Conservation (phyloP, 1,140 invertebrate species). For the Drosophila tropicalis region DNA sequence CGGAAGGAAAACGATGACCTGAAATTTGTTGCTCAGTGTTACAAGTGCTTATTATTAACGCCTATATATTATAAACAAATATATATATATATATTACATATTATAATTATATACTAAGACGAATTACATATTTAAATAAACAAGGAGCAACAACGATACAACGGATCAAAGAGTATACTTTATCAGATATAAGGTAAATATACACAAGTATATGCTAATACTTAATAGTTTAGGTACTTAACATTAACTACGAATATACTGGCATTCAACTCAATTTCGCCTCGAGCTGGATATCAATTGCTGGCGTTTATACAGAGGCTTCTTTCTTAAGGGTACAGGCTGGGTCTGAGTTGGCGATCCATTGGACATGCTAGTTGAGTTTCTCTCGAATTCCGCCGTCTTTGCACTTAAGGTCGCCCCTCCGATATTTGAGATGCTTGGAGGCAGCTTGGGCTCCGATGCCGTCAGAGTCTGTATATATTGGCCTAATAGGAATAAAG, state of each 20-base stretch:
- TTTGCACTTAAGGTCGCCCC: conserved; percentile 87
- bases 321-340: conserved; percentile 33
- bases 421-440: conserved; percentile 87
- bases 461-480: background rate
- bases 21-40: conserved; percentile 20
- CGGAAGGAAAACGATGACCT: conserved; percentile 8
- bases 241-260: too few relatives aligned
- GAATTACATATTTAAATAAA: conserved; percentile 14
- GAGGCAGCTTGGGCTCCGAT: conserved; percentile 83
- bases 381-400: conserved; percentile 88
- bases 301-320: conserved; percentile 89
- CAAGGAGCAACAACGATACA: background rate
- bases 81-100: background rate
- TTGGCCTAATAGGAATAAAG: conserved; percentile 6
- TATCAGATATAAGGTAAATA: background rate
- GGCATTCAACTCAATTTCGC: conserved; percentile 3
- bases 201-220: background rate
- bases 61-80: background rate
- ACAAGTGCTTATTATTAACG: conserved; percentile 30
- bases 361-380: conserved; percentile 84
- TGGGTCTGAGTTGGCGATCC: conserved; percentile 6
- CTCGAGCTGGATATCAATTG: conserved; percentile 90
- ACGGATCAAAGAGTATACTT: background rate
- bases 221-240: background rate
- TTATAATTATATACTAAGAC: conserved; percentile 12